Evolutionary conservation across 2,113 vertebrate species (phyloP), one percentile per base, ranked within the genome.

Genomic region (Thermophis baileyi): DNA sequence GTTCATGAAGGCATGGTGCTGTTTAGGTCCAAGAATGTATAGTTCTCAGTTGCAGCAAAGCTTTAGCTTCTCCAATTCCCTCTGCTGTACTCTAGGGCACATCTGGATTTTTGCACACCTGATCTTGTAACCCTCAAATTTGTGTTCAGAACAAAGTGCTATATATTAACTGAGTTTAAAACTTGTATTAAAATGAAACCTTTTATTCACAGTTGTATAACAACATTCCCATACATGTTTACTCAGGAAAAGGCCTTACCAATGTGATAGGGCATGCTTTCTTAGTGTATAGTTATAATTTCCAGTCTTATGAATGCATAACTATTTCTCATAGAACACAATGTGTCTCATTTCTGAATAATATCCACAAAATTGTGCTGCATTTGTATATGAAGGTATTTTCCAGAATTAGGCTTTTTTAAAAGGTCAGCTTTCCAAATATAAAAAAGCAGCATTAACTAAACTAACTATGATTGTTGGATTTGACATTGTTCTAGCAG

Each of bases 21-120:
- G 18, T 94, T 92, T 94, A 93, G 93, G 95, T 94, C 90, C 92
- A 96, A 95, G 87, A 86, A 90, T 92, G 96, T 95, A 95, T 93
- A 94, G 94, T 88, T 91, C 90, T 94, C 94, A 22, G 44, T 81
- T 44, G 35, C 35, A 81, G 35, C 74, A 44, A 81, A 40, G 0
- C 1, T 81, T 81, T 40, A 81, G 35, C n/a, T 81, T 81, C 35
- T 81, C 7, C 35, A 40, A 81, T 81, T 81, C 69, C 35, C 7
- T 81, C 22, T 81, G 35, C 74, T 81, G 74, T 44, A 18, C 74
- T 44, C 18, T 40, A 44, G 74, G 74, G 35, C 74, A 81, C 74
- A 40, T 81, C 18, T 81, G 74, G 35, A 81, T 44, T 81, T 81
- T 44, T 81, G 35, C 16, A 81, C 1, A 40, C 18, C 35, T 40